Evolutionary conservation across 2,888 invertebrate species (phyloP), one percentile per base, ranked within the genome.

Genomic region (Cosmia trapezina): DNA sequence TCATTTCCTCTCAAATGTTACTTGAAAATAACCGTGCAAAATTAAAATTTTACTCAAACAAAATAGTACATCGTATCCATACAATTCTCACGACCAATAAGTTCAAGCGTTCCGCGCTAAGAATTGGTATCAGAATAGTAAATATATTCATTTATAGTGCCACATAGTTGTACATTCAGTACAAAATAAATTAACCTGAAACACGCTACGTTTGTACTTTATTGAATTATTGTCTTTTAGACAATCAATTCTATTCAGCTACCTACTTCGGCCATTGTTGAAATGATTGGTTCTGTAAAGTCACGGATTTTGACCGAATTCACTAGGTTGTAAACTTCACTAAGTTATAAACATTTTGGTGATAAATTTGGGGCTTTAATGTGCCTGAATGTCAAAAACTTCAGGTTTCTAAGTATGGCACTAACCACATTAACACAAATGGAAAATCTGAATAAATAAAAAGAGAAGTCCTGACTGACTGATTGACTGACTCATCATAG

Each of bases 151-250:
- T 89, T 89, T 89, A 89, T 88, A 87, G 85, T 70, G 79, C 77
- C 81, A 88, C 86, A 89, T 84, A 88, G 76, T 81, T 86, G 79
- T 81, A 78, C 70, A 83, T 83, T 83, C 68, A 77, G 62, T 86
- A 79, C 75, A 77, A 88, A 91, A 91, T 92, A 91, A 90, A 92
- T 92, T 91, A 87, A 89, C 84, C 77, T 83, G 78, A 86, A 86
- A 66, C 76, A 69, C 65, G 76, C 76, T 75, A 76, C 69, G 62
- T 62, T 61, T 19, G 51, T 71, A 78, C 73, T 80, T 79, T 87
- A 81, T 86, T 77, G 81, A 85, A 80, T 88, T 84, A 85, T 83
- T 72, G 65, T 73, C 45, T 61, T 68, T 11, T 33, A 63, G 57
- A 73, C 57, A 66, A 64, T 68, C 43, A 61, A 41, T 54, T 51